phyloP scores from a whole-genome alignment of 2,113 vertebrate species.

The Eupsittula cactorum region DNA sequence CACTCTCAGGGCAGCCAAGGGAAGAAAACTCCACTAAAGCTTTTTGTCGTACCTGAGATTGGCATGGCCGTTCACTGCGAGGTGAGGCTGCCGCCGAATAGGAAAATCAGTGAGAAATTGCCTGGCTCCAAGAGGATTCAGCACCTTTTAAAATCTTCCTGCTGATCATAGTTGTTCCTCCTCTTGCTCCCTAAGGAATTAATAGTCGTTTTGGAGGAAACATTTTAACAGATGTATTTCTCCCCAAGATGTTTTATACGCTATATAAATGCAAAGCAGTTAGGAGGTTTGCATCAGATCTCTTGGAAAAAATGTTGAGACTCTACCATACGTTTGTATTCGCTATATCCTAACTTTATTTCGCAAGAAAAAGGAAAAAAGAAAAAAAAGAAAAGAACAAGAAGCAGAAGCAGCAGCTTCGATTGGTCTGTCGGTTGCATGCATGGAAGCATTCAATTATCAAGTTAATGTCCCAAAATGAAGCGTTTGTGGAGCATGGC shows the following conservation, averaged over 20 bases:
- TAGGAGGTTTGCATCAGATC: not conserved
- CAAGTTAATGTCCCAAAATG: not conserved
- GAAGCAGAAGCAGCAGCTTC: not conserved
- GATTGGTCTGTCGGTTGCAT: not conserved
- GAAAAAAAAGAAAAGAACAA: not conserved
- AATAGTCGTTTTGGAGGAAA: constrained; percentile 13
- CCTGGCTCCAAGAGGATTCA: not conserved
- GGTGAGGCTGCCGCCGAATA: not conserved
- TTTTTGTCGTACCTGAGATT: not conserved
- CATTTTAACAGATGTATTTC: not conserved
- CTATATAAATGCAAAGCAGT: not conserved
- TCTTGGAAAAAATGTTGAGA: not conserved
- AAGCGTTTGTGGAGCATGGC: not conserved
- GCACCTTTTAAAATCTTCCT: not conserved
- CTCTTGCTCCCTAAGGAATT: not conserved
- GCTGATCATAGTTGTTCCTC: not conserved
- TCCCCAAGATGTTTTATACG: not conserved
- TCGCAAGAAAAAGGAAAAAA: not conserved
- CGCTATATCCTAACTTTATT: not conserved
- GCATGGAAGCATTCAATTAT: not conserved
- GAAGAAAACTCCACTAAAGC: not conserved
- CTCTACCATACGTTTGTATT: not conserved
- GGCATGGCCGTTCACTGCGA: not conserved
- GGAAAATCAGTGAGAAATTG: not conserved
- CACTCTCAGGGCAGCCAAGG: not conserved